Evolutionary conservation across 2,113 vertebrate species (phyloP).

Genomic region (Bos javanicus): DNA sequence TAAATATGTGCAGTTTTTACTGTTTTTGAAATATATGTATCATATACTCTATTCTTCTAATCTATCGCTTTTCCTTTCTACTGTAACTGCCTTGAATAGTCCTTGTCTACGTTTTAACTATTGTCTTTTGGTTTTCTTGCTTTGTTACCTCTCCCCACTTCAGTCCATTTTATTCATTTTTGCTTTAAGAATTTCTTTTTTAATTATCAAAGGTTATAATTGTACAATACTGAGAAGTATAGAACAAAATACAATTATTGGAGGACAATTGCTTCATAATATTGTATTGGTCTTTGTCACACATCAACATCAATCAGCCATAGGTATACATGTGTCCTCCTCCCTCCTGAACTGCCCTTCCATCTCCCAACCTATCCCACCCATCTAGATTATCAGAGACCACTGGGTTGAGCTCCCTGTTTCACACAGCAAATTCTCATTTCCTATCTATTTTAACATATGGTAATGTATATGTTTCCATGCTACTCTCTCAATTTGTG

Average conservation of each 20-base stretch:
- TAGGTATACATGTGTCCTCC: not conserved
- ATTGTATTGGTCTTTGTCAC: not conserved
- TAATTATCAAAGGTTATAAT: not conserved
- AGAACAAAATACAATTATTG: not conserved
- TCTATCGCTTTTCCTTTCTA: not conserved
- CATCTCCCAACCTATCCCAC: not conserved
- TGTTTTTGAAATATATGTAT: not conserved
- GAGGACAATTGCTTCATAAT: not conserved
- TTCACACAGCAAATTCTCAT: not conserved
- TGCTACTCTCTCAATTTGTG: accelerated
- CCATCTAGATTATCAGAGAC: not conserved
- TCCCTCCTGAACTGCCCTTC: not conserved
- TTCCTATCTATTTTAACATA: not conserved
- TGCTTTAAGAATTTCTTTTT: not conserved
- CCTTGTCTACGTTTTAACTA: not conserved
- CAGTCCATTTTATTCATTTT: not conserved
- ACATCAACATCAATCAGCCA: not conserved
- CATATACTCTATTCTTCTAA: not conserved
- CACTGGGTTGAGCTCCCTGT: not conserved
- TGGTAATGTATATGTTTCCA: not conserved
- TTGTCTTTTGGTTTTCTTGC: not conserved
- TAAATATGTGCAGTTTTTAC: not conserved
- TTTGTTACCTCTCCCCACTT: not conserved
- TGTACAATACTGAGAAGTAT: not conserved
- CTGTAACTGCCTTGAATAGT: not conserved